Base-by-base conservation (phyloP, 2,888 invertebrate species). In the Synanthedon andrenaeformis region DNA sequence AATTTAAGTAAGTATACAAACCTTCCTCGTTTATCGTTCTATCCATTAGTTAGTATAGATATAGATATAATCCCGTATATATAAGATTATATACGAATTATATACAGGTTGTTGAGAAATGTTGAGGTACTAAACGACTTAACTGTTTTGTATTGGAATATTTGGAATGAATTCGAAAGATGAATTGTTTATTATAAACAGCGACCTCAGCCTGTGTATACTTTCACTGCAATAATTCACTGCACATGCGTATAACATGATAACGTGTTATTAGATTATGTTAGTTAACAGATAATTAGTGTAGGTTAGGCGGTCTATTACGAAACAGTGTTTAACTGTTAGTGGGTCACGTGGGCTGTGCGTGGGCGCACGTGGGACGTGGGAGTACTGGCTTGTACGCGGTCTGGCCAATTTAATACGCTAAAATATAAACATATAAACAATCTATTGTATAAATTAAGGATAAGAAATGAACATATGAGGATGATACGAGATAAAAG, bases 321-420 rank as follows among this genome's bases (percentile, higher is more conserved):
- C 53, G 53, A 53, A 53, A 53, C 17, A 4, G 12, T 14, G 45
- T 45, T 45, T 45, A 45, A 45, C 49, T 14, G 49, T 53, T 53
- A 51, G 17, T 55, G 42, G 55, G 51, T 50, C 53, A 48, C 50
- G 51, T 51, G 13, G 52, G 55, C 51, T 57, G 61, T 58, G 23
- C 50, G 55, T 55, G 59, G 62, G 61, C 51, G 56, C 52, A 55
- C 57, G 61, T 58, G 54, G 58, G 60, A 13, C 50, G 55, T 55
- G 59, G 62, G 61, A 50, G 56, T 51, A 54, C 57, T 58, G 56
- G 54, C 58, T 58, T 14, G n/a, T 45, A 45, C 45, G 6, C 8
- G 13, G 11, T 45, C 13, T 14, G n/a, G 45, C 13, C 45, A 14
- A 45, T 13, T 45, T 45, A 6, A 6, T 45, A 45, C 45, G 45